These are phyloP conservation scores for Cyaniris semiargus DNA, from an alignment of 2,888 invertebrate species.

Conservation along the genomic window DNA sequence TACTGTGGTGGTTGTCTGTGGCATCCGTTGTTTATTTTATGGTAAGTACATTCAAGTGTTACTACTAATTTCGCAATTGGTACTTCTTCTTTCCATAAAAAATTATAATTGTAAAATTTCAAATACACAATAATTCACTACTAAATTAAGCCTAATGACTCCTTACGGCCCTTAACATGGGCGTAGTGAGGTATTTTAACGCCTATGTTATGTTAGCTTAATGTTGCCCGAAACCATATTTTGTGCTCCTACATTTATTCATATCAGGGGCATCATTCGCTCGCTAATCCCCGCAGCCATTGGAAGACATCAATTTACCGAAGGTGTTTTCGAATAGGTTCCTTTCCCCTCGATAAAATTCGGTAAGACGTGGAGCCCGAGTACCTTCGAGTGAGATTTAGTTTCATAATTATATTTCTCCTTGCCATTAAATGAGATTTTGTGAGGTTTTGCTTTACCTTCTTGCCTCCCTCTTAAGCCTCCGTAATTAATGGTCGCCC, in stretches of 20 bases:
- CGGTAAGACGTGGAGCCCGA: slow-evolving; percentile 15
- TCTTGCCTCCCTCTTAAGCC: slow-evolving; percentile 3
- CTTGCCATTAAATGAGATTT: slow-evolving; percentile 18
- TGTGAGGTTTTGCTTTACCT: slow-evolving; percentile 8
- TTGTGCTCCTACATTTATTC: neutral
- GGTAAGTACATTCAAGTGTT: neutral
- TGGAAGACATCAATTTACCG: slow-evolving; percentile 10
- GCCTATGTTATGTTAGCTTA: neutral
- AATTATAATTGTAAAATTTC: neutral
- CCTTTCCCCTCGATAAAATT: slow-evolving; percentile 15
- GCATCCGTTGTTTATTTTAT: neutral
- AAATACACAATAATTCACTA: neutral
- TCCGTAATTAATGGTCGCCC: slow-evolving; percentile 19
- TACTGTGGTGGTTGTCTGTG: neutral
- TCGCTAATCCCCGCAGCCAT: neutral
- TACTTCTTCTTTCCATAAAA: too few relatives aligned
- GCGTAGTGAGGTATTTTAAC: neutral
- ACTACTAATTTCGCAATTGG: neutral
- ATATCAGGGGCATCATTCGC: neutral
- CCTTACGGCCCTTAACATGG: neutral
- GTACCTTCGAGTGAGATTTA: slow-evolving; percentile 16
- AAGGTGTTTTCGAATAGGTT: slow-evolving; percentile 7
- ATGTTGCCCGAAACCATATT: neutral
- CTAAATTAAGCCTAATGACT: neutral
- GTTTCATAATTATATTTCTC: slow-evolving; percentile 20